phyloP scores from a whole-genome alignment of 1,140 invertebrate genomes.

The Paralvinella palmiformis region DNA sequence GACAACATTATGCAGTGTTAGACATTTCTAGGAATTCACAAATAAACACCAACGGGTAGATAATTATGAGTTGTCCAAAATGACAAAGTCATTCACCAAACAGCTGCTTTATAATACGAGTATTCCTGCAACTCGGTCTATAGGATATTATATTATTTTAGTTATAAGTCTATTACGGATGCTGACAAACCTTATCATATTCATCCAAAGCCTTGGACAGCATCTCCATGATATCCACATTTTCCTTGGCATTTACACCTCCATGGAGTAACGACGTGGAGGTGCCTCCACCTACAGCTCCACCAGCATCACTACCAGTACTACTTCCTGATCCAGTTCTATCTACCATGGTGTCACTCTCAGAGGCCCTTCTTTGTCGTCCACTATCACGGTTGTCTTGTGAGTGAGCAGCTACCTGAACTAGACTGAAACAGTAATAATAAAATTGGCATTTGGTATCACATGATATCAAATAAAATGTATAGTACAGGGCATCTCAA shows the following conservation, averaged over 20 bases:
- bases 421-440: conserved; percentile 24
- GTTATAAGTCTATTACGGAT: neutral
- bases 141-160: too few relatives aligned
- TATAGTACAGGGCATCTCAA: too few relatives aligned
- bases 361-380: conserved; percentile 26
- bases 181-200: conserved; percentile 35
- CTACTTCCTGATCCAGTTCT: neutral
- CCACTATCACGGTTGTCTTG: conserved; percentile 18
- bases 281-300: neutral
- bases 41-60: too few relatives aligned
- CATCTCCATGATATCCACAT: conserved; percentile 78
- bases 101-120: too few relatives aligned
- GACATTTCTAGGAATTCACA: too few relatives aligned
- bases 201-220: conserved; percentile 80
- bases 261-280: neutral
- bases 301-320: conserved; percentile 11
- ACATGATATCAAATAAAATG: too few relatives aligned
- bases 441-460: neutral
- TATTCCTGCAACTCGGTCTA: too few relatives aligned
- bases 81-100: too few relatives aligned
- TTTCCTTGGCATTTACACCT: conserved; percentile 32
- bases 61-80: too few relatives aligned
- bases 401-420: conserved; percentile 27
- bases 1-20: too few relatives aligned
- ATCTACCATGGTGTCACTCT: conserved; percentile 27